Evolutionary conservation across 2,113 vertebrate species (phyloP).

Genomic region (Mirza zaza): DNA sequence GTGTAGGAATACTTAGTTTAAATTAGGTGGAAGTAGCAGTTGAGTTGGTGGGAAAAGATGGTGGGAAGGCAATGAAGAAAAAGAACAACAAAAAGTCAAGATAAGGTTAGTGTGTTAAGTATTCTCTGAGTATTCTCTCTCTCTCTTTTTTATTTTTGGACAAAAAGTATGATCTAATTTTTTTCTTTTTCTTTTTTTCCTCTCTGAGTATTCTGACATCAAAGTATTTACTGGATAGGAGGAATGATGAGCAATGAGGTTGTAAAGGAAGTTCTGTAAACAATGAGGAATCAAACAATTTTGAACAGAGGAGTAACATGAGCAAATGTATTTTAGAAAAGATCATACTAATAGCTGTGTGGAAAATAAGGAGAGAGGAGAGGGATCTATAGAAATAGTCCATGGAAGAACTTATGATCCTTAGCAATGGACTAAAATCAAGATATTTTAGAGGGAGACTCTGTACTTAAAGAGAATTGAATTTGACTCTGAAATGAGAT

Average conservation of each 20-base stretch:
- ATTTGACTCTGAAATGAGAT: neutral
- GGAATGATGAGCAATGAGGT: neutral
- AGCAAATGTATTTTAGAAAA: neutral
- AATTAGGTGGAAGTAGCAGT: neutral
- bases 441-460: neutral
- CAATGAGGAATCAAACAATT: neutral
- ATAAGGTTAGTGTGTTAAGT: neutral
- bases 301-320: neutral
- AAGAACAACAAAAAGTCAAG: neutral
- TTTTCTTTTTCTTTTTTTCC: no score
- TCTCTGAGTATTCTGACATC: neutral
- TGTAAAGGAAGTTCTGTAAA: neutral
- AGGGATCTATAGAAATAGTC: neutral
- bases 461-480: neutral
- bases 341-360: neutral
- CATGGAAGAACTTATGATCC: neutral
- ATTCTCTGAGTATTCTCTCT: neutral
- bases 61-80: neutral
- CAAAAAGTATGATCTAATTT: no score
- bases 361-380: neutral
- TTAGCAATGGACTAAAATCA: neutral
- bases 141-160: neutral
- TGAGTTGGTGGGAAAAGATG: neutral
- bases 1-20: neutral
- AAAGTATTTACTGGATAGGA: neutral